phyloP scores from a whole-genome alignment of 2,888 invertebrate genomes.

The Limulus polyphemus region DNA sequence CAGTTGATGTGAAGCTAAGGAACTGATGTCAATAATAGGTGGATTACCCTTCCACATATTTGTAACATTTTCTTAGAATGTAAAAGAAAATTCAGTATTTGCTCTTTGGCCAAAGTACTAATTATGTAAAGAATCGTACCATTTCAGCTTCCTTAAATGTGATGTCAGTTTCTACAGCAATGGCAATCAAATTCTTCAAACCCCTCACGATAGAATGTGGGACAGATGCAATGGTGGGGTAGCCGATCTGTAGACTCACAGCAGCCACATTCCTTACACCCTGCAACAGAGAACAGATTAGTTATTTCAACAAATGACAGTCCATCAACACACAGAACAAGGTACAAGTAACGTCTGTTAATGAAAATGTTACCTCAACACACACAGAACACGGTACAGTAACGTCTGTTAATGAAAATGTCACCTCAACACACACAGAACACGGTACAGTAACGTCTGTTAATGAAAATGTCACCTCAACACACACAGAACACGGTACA shows the following conservation, averaged over 20 bases:
- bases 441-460: too few relatives aligned
- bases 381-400: constrained; percentile 6
- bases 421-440: too few relatives aligned
- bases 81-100: constrained; percentile 66
- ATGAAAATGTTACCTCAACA: too few relatives aligned
- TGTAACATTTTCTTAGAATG: not conserved
- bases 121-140: constrained; percentile 4
- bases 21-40: constrained; percentile 12
- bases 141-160: constrained; percentile 87
- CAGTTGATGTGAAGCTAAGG: too few relatives aligned
- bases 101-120: constrained; percentile 38
- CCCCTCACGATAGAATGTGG: constrained; percentile 97
- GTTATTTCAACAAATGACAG: too few relatives aligned
- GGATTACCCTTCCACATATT: constrained; percentile 16
- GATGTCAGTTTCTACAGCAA: constrained; percentile 91
- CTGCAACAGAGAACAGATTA: too few relatives aligned
- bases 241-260: constrained; percentile 81
- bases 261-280: constrained; percentile 91
- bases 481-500: too few relatives aligned
- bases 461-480: too few relatives aligned
- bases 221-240: constrained; percentile 91
- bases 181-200: constrained; percentile 91
- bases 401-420: too few relatives aligned
- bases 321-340: too few relatives aligned
- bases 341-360: too few relatives aligned